Percentiles rank a stretch among this genome's conserved stretches.
Evolutionary conservation across 2,888 invertebrate genomes (phyloP).

Genomic region (Sepiola atlantica): DNA sequence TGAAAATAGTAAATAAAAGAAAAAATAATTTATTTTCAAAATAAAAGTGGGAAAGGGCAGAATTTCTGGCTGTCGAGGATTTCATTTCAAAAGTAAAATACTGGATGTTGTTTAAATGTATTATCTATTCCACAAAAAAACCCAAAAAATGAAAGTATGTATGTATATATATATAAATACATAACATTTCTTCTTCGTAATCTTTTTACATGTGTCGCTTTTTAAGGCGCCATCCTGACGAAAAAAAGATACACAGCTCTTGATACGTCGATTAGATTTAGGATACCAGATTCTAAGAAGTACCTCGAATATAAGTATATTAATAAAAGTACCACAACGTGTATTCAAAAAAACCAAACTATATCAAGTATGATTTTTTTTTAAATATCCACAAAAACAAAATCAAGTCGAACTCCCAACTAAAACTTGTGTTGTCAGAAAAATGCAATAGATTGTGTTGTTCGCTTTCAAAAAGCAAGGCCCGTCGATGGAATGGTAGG

Average conservation of each 20-base stretch:
- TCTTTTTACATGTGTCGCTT: neutral
- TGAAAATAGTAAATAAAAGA: neutral
- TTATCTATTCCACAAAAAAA: neutral
- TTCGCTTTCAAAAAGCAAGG: neutral
- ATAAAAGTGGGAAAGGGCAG: neutral
- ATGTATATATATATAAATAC: no score
- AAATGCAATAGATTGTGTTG: neutral
- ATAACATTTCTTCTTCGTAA: neutral
- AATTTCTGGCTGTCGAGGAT: neutral
- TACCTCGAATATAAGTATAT: neutral
- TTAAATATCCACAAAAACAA: slow-evolving; percentile 16
- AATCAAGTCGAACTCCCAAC: neutral
- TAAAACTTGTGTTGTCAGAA: slow-evolving; percentile 20
- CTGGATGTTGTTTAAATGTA: neutral
- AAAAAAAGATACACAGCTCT: neutral
- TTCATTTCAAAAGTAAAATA: neutral
- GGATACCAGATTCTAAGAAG: neutral
- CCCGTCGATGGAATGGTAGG: slow-evolving; percentile 15
- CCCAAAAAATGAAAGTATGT: no score
- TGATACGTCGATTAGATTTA: neutral
- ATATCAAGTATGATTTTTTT: neutral
- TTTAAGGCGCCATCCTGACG: neutral
- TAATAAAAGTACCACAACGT: neutral
- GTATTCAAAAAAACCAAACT: neutral
- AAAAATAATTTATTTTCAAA: slow-evolving; percentile 32